phyloP scores from a whole-genome alignment of 2,113 vertebrate species.

The Nansenia antarctica region DNA sequence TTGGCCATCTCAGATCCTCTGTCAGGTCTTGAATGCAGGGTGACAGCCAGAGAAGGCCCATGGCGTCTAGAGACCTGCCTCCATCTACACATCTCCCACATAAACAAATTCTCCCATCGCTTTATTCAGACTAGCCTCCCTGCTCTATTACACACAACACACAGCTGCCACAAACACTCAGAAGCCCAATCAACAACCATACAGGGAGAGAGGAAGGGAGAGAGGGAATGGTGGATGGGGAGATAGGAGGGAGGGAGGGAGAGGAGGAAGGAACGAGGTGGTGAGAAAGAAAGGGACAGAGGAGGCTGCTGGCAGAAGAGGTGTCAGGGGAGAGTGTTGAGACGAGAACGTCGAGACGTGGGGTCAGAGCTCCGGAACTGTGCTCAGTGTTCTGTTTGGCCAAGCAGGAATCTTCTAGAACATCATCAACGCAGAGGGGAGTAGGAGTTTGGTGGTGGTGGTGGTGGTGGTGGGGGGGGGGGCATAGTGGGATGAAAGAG shows the following conservation, averaged over 20 bases:
- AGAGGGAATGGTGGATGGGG: conserved; percentile 21
- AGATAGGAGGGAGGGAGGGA: conserved; percentile 22
- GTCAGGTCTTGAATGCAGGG: conserved; percentile 89
- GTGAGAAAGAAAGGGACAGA: conserved; percentile 69
- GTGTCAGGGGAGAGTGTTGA: conserved; percentile 46
- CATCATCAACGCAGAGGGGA: too few relatives aligned
- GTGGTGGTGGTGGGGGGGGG: not conserved
- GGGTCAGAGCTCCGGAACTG: conserved; percentile 75
- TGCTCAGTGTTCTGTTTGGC: conserved; percentile 85
- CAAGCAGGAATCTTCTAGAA: too few relatives aligned
- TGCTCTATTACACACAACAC: conserved; percentile 99
- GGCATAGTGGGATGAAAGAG: conserved; percentile 53
- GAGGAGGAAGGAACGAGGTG: conserved; percentile 4
- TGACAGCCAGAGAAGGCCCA: conserved; percentile 87
- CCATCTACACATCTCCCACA: conserved; percentile 98
- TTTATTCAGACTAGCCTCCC: conserved; percentile 98
- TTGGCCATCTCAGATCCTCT: conserved; percentile 87
- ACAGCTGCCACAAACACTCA: conserved; percentile 99
- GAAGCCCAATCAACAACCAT: conserved; percentile 99
- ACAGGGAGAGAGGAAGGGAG: conserved; percentile 72
- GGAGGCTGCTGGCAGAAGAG: conserved; percentile 45
- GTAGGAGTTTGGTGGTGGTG: not conserved
- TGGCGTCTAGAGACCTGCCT: conserved; percentile 87
- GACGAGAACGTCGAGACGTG: conserved; percentile 64
- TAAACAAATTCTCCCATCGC: conserved; percentile 99